Conservation (phyloP, 2,797 vertebrate species). For the Lepus townsendii region DNA sequence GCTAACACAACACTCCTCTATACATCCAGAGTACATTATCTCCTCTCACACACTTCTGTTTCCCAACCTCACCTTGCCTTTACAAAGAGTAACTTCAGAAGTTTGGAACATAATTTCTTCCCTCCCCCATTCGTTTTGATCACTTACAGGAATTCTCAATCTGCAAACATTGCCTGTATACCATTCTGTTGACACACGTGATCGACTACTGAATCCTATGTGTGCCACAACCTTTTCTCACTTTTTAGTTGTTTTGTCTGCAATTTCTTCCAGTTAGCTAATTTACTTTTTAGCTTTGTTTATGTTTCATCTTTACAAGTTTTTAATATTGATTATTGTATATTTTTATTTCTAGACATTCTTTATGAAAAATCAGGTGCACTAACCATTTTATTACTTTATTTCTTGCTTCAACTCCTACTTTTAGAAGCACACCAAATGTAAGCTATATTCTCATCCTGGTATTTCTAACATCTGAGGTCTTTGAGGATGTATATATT, state of each 20-base stretch:
- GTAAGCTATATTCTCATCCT: neutral
- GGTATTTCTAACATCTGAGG: neutral
- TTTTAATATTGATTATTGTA: neutral
- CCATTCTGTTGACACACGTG: neutral
- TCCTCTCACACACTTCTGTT: neutral
- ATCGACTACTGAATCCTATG: neutral
- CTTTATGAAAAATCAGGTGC: neutral
- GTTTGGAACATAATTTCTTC: neutral
- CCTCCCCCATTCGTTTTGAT: neutral
- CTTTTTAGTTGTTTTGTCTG: neutral
- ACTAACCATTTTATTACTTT: neutral
- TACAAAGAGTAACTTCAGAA: neutral
- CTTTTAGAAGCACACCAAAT: neutral
- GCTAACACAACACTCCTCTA: neutral
- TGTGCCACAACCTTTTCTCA: neutral
- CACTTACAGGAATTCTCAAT: neutral
- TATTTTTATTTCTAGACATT: neutral
- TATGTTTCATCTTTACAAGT: neutral
- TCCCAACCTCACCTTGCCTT: neutral
- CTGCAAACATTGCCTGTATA: neutral
- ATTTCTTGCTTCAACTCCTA: neutral
- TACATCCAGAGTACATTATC: accelerated
- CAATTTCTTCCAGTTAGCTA: neutral
- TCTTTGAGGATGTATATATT: neutral
- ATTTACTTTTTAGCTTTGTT: neutral